Base-by-base conservation (phyloP, 2,797 vertebrate genomes). In the Halcyon badia region DNA sequence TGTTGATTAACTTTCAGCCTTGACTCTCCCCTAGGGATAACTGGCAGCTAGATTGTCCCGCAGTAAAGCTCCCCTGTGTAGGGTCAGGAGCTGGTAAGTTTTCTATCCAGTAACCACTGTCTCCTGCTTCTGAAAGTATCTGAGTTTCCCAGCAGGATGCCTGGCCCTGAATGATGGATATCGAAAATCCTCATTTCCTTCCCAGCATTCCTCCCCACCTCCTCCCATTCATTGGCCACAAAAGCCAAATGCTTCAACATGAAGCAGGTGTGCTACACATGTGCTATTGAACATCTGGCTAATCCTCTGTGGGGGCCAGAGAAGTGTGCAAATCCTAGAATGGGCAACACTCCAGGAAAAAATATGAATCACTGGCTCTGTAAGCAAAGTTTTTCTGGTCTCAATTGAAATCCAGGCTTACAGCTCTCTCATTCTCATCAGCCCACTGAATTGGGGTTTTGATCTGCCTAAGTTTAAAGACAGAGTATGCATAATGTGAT, bases 201-300 rank as follows among this genome's bases (percentile, higher is more conserved):
- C 22, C 37, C 8, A 64, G 18, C 56, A 2, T 69, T 90, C n/a
- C 62, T 83, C 24, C 20, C 10, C 80, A 83, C 57, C 61, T 81
- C 49, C 37, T 79, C 54, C 65, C 7, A 33, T 85, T 87, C 28
- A 60, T 56, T 71, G 39, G 28, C 30, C 14, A 68, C 48, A 84
- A 87, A 86, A 86, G 58, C 49, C 57, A 78, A 89, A 75, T 46
- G 49, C 10, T 83, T 72, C 72, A 39, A n/a, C 25, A 9, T 46
- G 91, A 61, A 95, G 65, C 93, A 95, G 93, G 90, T 95, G 94
- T 83, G 85, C 78, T 82, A 79, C 83, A 88, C 41, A 76, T 81
- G 88, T 85, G 65, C 48, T 69, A 15, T 31, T 86, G 79, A 91
- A 96, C 95, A 95, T 95, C 95, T 96, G 94, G 88, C 51, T 87